Base-by-base conservation (phyloP, 2,113 vertebrate genomes). In the Syngnathus floridae region DNA sequence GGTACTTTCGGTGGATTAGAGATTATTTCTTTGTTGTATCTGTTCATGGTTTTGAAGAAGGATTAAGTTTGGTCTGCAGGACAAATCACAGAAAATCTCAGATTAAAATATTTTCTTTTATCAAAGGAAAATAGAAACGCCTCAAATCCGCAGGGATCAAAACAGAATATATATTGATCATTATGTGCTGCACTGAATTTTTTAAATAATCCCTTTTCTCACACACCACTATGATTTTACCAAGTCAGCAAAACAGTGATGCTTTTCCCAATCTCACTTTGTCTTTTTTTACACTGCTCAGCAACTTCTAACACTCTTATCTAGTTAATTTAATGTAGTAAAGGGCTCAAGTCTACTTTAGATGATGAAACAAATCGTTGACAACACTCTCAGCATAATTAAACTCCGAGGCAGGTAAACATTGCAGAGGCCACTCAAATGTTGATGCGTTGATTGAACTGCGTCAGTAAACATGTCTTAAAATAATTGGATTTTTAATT, bases 361-460 rank as follows among this genome's bases (percentile, higher is more conserved):
- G 78, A 74, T 86, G 72, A 84, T 88, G 84, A 84, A 78, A 82
- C 80, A 77, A 84, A 71, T 49, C 21, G 70, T 21, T 10, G 80
- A 75, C 78, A 75, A 81, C 51, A 58, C 77, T 73, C 62, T 81
- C 49, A 61, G 13, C 59, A 45, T 75, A 74, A 83, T 84, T 84
- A 85, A 79, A 77, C 66, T 59, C 36, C 1, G 45, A 36, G 56
- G 17, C 41, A 62, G 62, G 71, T 62, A 73, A 70, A 62, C 71
- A 35, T 67, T 58, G 63, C 69, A 43, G 51, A 52, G 61, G 68
- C 69, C 76, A 72, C 65, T 80, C 61, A 71, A 62, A 62, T 54
- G 46, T 12, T 31, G 49, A 67, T 35, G 36, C 65, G 73, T 31
- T 77, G 61, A 85, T 68, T 70, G 58, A 65, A 78, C 64, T 58